Evolutionary conservation across 2,888 invertebrate species (phyloP).

Genomic region (Priocnemis perturbator): DNA sequence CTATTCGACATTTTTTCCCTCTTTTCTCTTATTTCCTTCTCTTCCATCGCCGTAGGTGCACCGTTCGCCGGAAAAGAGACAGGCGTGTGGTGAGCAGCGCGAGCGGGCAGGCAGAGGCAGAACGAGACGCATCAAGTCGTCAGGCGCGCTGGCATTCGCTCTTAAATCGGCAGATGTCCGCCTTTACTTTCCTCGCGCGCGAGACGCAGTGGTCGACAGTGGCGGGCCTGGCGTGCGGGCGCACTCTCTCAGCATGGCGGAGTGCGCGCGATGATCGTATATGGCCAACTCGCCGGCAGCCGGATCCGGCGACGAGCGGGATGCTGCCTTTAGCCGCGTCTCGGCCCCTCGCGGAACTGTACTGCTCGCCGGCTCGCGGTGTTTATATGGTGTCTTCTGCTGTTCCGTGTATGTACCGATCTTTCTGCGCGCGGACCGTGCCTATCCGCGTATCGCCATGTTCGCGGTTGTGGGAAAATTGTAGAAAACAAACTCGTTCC

Average conservation of each 20-base stretch:
- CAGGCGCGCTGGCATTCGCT: slow-evolving; percentile 52
- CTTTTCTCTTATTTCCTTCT: too few species aligned
- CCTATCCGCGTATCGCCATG: slow-evolving; percentile 67
- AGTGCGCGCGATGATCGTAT: slow-evolving; percentile 63
- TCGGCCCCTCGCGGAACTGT: slow-evolving; percentile 61
- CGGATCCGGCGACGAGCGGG: slow-evolving; percentile 69
- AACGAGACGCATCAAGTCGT: slow-evolving; percentile 50
- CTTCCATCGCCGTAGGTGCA: too few species aligned
- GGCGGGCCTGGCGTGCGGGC: slow-evolving; percentile 8
- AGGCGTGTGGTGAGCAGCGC: too few species aligned
- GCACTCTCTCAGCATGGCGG: slow-evolving; percentile 6
- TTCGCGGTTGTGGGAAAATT: slow-evolving; percentile 69
- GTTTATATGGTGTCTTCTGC: slow-evolving; percentile 73
- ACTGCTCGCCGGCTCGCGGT: slow-evolving; percentile 56
- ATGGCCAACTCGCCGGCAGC: slow-evolving; percentile 66
- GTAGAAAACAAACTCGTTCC: slow-evolving; percentile 73
- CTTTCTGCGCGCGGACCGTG: slow-evolving; percentile 59
- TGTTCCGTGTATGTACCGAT: slow-evolving; percentile 63
- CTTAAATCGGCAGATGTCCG: slow-evolving; percentile 58
- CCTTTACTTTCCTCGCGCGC: slow-evolving; percentile 72
- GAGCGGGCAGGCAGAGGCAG: too few species aligned
- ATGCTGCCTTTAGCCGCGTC: slow-evolving; percentile 65
- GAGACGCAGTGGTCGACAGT: slow-evolving; percentile 63
- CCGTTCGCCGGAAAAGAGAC: too few species aligned
- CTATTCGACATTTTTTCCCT: too few species aligned